phyloP scores from a whole-genome alignment of 2,797 vertebrate species.

The Carapus acus region DNA sequence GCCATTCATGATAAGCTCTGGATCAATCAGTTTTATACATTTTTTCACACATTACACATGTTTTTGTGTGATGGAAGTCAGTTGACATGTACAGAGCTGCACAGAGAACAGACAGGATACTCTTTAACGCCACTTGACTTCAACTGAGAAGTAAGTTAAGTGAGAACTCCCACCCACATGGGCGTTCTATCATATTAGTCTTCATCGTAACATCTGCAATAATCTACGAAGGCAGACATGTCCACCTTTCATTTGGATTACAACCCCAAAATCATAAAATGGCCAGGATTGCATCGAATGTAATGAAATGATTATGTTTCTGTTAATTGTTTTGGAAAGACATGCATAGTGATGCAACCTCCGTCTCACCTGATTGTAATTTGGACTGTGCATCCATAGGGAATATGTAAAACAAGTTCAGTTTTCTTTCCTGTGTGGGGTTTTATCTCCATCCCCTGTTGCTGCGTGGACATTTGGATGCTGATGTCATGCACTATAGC shows the following conservation, averaged over 20 bases:
- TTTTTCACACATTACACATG: constrained; percentile 4
- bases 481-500: constrained; percentile 32
- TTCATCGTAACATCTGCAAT: constrained; percentile 15
- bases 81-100: constrained; percentile 5
- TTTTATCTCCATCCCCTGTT: constrained; percentile 10
- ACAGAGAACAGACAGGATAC: constrained; percentile 1
- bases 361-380: constrained; percentile 28
- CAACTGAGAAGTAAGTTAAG: constrained; percentile 40
- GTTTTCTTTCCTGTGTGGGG: constrained; percentile 1
- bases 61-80: no score
- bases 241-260: constrained; percentile 17
- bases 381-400: constrained; percentile 39
- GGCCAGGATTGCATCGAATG: constrained; percentile 36
- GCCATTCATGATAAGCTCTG: constrained; percentile 9
- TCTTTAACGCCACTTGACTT: constrained; percentile 16
- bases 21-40: constrained; percentile 1
- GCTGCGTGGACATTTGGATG: neutral
- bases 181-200: constrained; percentile 12
- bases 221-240: constrained; percentile 4
- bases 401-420: constrained; percentile 12
- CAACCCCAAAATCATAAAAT: constrained; percentile 9
- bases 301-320: constrained; percentile 8
- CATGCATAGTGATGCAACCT: no score
- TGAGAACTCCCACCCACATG: constrained; percentile 26
- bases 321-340: constrained; percentile 28